Percentiles rank a stretch among this genome's conserved stretches.
phyloP scores from a whole-genome alignment of 2,113 vertebrate species.

The Phyllostomus hastatus region DNA sequence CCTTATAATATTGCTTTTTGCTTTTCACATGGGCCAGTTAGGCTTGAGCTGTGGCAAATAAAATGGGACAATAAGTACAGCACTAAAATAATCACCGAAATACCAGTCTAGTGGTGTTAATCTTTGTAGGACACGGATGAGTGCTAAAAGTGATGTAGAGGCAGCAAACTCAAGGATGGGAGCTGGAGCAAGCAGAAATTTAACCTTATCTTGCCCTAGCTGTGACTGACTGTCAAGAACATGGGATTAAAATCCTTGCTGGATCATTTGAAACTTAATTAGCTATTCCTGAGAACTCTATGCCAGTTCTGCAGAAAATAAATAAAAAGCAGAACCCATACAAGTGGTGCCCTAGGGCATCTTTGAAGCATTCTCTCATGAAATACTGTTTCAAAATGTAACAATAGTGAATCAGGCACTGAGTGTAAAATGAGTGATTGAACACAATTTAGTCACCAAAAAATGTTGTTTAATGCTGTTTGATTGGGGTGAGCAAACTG shows the following conservation, averaged over 20 bases:
- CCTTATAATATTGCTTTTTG: not conserved
- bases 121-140: not conserved
- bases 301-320: not conserved
- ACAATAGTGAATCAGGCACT: not conserved
- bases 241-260: not conserved
- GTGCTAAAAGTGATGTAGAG: not conserved
- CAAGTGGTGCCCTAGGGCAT: not conserved
- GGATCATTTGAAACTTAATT: not conserved
- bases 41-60: not conserved
- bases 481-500: not conserved
- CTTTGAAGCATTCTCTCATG: not conserved
- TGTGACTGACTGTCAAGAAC: not conserved
- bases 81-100: not conserved
- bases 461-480: not conserved
- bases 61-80: not conserved
- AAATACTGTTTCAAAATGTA: not conserved
- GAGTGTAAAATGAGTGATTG: not conserved
- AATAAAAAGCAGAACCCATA: not conserved
- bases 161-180: not conserved
- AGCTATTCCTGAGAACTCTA: not conserved
- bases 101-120: not conserved
- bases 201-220: not conserved
- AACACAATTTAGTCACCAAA: not conserved
- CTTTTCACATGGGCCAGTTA: not conserved
- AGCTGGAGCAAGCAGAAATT: not conserved